Evolutionary conservation across 2,113 vertebrate species (phyloP), one percentile per base, ranked within the genome.

Genomic region (Etia nguti): DNA sequence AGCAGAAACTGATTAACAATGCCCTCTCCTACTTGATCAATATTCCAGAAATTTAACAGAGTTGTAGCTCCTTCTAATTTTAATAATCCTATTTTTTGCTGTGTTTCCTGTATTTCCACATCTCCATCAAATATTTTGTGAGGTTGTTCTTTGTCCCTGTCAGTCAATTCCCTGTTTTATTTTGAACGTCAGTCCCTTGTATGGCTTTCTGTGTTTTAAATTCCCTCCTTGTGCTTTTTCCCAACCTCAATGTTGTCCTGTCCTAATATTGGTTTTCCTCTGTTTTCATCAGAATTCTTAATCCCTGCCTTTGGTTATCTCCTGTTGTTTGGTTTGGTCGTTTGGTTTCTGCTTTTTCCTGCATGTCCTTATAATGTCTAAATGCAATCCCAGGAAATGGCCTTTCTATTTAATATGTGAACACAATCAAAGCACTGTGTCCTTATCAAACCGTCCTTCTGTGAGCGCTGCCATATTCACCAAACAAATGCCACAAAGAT

Each of bases 381-480:
- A 31, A 68, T 77, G 75, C 15, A 36, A 80, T 73, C 38, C 55
- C 59, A 85, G 22, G 46, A 83, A 55, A 38, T 41, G 31, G 29
- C n/a, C 10, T 38, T 75, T 85, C 16, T 9, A 70, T 43, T 77
- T 38, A 86, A 80, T 20, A 34, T 55, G 50, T 24, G 55, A 73
- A 43, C 70, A 93, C 86, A 93, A 88, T 93, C 85, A 83, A 89
- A 34, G 62, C 86, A 82, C 92, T 95, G 93, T 95, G 41, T 86
- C 68, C 57, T 50, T 52, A 81, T 79, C 55, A 90, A 88, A 93
- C 16, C 29, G n/a, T 11, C 43, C 5, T 3, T 80, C 81, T 94
- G 91, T 91, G 80, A 48, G 70, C 36, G 4, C 24, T 77, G 73
- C 46, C 73, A 68, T 34, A 20, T 48, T 68, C 52, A 22, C 79